Conservation (phyloP, 2,797 vertebrate species). For the Eutrigla gurnardus region DNA sequence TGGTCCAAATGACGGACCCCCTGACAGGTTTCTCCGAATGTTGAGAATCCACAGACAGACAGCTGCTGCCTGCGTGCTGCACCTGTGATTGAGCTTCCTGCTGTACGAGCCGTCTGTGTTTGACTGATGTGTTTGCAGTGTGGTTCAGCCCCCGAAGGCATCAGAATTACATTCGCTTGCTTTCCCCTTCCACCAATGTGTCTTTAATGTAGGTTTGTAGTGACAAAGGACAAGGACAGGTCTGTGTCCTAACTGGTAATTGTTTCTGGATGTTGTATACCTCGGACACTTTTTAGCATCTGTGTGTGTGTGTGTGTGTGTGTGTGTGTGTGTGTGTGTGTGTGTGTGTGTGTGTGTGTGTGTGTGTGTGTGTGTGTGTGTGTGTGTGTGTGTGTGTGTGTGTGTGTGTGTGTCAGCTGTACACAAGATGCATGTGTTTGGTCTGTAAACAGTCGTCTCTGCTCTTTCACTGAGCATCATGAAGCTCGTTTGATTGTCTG, state of each 20-base stretch:
- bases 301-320: neutral
- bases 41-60: constrained; percentile 28
- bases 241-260: constrained; percentile 23
- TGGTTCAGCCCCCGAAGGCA: constrained; percentile 40
- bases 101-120: constrained; percentile 37
- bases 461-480: constrained; percentile 37
- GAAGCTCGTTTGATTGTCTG: constrained; percentile 25
- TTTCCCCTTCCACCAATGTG: constrained; percentile 6
- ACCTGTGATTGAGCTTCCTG: constrained; percentile 56
- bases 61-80: constrained; percentile 47
- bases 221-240: constrained; percentile 24
- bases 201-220: constrained; percentile 5
- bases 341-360: neutral
- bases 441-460: constrained; percentile 60
- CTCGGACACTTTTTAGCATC: neutral
- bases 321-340: constrained; percentile 6
- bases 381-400: neutral
- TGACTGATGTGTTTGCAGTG: constrained; percentile 65
- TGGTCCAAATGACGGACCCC: constrained; percentile 17
- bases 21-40: neutral
- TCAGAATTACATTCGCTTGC: constrained; percentile 47
- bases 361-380: constrained; percentile 10
- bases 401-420: constrained; percentile 44
- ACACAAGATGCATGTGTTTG: constrained; percentile 62
- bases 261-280: constrained; percentile 13